Conservation (phyloP, 2,113 vertebrate genomes). For the Nesogale talazaci region DNA sequence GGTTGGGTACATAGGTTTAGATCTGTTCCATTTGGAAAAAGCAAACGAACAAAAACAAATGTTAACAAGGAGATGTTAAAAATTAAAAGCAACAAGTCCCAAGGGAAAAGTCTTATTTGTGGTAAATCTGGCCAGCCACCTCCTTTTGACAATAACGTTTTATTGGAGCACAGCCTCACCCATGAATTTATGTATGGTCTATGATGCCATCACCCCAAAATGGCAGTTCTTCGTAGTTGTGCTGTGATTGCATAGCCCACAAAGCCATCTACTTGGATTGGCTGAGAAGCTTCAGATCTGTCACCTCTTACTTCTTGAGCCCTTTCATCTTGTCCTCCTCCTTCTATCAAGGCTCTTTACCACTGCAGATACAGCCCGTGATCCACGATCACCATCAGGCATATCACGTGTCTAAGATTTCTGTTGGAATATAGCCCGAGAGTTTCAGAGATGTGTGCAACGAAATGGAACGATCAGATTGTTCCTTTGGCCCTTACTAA, state of each 20-base stretch:
- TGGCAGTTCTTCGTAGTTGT: not conserved
- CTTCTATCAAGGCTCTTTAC: not conserved
- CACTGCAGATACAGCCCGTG: not conserved
- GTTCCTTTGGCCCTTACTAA: not conserved
- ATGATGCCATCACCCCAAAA: not conserved
- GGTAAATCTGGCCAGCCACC: not conserved
- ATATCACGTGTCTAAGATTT: not conserved
- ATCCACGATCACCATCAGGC: not conserved
- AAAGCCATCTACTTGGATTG: not conserved
- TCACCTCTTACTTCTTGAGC: not conserved
- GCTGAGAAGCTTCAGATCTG: not conserved
- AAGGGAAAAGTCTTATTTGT: not conserved
- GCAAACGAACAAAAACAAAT: not conserved
- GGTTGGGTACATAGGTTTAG: not conserved
- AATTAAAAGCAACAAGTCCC: not conserved
- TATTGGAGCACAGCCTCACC: not conserved
- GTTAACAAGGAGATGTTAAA: too few relatives aligned
- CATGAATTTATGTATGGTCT: not conserved
- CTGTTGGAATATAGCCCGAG: not conserved
- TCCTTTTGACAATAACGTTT: conserved; percentile 39
- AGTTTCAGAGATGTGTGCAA: not conserved
- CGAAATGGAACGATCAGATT: not conserved
- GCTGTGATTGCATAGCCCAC: not conserved
- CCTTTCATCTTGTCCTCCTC: not conserved
- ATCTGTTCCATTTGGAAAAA: too few relatives aligned